phyloP scores from a whole-genome alignment of 2,113 vertebrate species.

The Micromys minutus region DNA sequence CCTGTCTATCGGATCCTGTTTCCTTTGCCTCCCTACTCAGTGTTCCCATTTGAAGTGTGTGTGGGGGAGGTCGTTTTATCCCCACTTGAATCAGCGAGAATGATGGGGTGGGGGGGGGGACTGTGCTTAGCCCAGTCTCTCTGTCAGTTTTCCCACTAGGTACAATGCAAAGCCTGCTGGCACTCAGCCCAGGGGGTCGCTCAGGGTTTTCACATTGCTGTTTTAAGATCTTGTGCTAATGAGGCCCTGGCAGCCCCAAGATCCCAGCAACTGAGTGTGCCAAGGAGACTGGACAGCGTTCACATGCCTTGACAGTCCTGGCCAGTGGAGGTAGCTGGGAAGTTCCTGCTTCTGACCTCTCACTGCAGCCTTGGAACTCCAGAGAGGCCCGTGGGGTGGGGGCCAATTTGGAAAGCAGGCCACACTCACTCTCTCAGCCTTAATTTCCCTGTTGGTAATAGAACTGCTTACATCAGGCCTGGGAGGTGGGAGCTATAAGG shows the following conservation, averaged over 20 bases:
- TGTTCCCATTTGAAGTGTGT: not conserved
- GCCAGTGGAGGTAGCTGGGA: not conserved
- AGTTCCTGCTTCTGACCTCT: not conserved
- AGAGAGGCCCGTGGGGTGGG: not conserved
- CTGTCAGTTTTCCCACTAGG: not conserved
- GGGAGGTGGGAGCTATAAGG: not conserved
- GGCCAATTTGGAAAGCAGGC: not conserved
- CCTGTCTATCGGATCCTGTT: not conserved
- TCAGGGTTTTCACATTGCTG: constrained; percentile 28
- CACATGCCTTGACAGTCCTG: not conserved
- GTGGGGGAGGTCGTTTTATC: not conserved
- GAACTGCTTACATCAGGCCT: not conserved
- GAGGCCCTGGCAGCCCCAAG: constrained; percentile 57
- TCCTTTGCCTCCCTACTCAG: not conserved
- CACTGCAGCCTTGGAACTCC: not conserved
- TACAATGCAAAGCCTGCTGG: not conserved
- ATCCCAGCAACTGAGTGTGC: not conserved
- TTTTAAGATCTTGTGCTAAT: constrained; percentile 53
- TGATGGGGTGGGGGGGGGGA: not conserved
- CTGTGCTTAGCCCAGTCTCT: not conserved
- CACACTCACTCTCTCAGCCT: not conserved
- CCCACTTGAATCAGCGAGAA: not conserved
- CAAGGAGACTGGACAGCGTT: not conserved
- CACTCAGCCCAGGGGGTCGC: not conserved
- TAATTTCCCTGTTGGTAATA: not conserved